phyloP scores from a whole-genome alignment of 2,113 vertebrate genomes.

The Corythoichthys intestinalis region DNA sequence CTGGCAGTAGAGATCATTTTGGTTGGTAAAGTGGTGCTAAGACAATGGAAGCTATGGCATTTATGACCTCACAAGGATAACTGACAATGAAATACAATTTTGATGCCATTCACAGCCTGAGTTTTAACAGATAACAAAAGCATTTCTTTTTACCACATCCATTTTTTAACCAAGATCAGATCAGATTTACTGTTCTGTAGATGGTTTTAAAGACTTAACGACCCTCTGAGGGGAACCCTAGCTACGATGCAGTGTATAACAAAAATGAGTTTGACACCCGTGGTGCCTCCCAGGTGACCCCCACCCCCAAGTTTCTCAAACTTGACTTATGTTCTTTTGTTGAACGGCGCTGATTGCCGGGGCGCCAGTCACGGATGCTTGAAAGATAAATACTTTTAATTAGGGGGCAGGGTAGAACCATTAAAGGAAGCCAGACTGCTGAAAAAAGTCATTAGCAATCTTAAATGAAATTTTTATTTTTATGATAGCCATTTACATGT shows the following conservation, averaged over 20 bases:
- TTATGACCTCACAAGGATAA: neutral
- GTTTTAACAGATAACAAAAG: neutral
- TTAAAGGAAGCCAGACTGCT: constrained; percentile 99
- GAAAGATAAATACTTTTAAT: constrained; percentile 99
- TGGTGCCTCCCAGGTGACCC: neutral
- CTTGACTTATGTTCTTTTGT: constrained; percentile 54
- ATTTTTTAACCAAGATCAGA: neutral
- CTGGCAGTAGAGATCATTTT: constrained; percentile 39
- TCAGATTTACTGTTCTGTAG: neutral
- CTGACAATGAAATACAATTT: neutral
- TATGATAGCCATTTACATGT: constrained; percentile 99
- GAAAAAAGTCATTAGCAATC: constrained; percentile 99
- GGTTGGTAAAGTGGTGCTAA: neutral
- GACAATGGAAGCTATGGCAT: neutral
- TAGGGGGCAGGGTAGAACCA: constrained; percentile 99
- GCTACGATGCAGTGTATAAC: neutral
- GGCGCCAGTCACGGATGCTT: constrained; percentile 94
- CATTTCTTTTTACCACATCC: neutral
- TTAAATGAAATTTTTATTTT: constrained; percentile 99
- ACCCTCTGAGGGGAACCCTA: neutral
- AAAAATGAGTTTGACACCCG: neutral
- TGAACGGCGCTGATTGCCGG: constrained; percentile 71
- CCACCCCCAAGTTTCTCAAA: constrained; percentile 14
- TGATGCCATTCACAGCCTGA: neutral
- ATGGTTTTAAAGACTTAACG: neutral